phyloP scores from a whole-genome alignment of 2,888 invertebrate genomes.

The Drosophila stalkeri region DNA sequence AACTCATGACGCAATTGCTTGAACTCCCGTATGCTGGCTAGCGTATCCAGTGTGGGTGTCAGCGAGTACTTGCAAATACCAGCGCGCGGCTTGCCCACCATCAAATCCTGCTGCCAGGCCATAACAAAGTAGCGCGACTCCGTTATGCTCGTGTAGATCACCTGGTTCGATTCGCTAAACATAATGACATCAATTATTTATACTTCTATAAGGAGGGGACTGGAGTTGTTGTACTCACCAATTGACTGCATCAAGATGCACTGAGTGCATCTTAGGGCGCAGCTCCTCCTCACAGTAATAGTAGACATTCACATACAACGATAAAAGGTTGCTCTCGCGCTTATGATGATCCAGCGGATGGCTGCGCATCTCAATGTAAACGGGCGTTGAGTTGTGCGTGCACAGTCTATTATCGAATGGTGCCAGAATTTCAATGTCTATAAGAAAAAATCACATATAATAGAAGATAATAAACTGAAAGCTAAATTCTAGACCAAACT shows the following conservation, averaged over 20 bases:
- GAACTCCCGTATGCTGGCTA: conserved; percentile 84
- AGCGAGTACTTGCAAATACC: conserved; percentile 84
- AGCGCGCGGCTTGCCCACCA: conserved; percentile 76
- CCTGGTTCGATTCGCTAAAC: conserved; percentile 70
- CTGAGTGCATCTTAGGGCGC: conserved; percentile 80
- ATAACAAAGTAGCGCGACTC: conserved; percentile 84
- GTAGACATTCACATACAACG: conserved; percentile 84
- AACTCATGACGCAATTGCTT: conserved; percentile 82
- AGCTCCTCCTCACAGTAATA: conserved; percentile 83
- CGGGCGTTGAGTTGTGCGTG: conserved; percentile 83
- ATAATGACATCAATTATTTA: background rate
- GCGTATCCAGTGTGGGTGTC: conserved; percentile 83
- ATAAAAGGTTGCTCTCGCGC: conserved; percentile 82
- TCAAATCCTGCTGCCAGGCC: conserved; percentile 83
- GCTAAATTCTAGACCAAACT: too few relatives aligned
- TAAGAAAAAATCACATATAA: too few relatives aligned
- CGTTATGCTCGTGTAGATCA: conserved; percentile 81
- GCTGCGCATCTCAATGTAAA: conserved; percentile 84
- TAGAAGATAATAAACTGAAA: too few relatives aligned
- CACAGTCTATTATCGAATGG: conserved; percentile 83
- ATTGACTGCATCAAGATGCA: conserved; percentile 83
- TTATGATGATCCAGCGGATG: conserved; percentile 75
- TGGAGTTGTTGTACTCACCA: conserved; percentile 64
- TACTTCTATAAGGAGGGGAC: too few relatives aligned
- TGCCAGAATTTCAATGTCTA: conserved; percentile 81